A percentile compares a stretch with the other conserved stretches of the same genome.
Conservation (phyloP, 2,113 vertebrate genomes). For the Bufo gargarizans region DNA sequence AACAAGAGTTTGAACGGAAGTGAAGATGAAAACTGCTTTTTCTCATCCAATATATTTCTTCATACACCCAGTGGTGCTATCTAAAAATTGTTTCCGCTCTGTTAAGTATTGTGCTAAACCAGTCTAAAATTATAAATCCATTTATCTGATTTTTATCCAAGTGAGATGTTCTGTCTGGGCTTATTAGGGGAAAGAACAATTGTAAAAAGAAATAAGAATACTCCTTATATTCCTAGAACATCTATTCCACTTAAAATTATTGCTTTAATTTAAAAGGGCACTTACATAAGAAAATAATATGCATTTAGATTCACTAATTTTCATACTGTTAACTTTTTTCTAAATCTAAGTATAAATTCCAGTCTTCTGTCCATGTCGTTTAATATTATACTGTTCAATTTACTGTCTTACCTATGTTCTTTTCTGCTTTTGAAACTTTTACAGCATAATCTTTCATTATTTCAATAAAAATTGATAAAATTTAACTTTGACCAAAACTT, state of each 20-base stretch:
- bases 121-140: conserved; percentile 33
- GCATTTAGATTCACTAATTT: conserved; percentile 5
- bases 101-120: conserved; percentile 25
- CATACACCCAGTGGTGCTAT: conserved; percentile 15
- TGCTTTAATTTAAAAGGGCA: conserved; percentile 15
- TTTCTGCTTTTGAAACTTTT: neutral
- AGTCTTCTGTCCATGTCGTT: neutral
- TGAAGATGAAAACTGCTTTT: conserved; percentile 26
- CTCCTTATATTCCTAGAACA: neutral
- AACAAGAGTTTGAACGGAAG: conserved; percentile 18
- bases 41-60: neutral
- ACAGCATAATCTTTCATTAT: neutral
- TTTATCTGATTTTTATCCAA: conserved; percentile 30
- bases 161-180: conserved; percentile 5
- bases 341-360: neutral
- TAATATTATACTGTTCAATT: neutral
- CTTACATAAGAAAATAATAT: neutral
- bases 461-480: neutral
- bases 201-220: conserved; percentile 15
- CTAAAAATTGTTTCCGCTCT: conserved; percentile 38
- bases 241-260: conserved; percentile 1
- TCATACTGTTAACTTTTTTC: neutral
- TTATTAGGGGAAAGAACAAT: conserved; percentile 16
- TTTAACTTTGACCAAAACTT: neutral
- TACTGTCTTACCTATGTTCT: neutral